Percentiles rank a stretch among this genome's conserved stretches.
Conservation (phyloP, 2,888 invertebrate species). For the Hypena proboscidalis region DNA sequence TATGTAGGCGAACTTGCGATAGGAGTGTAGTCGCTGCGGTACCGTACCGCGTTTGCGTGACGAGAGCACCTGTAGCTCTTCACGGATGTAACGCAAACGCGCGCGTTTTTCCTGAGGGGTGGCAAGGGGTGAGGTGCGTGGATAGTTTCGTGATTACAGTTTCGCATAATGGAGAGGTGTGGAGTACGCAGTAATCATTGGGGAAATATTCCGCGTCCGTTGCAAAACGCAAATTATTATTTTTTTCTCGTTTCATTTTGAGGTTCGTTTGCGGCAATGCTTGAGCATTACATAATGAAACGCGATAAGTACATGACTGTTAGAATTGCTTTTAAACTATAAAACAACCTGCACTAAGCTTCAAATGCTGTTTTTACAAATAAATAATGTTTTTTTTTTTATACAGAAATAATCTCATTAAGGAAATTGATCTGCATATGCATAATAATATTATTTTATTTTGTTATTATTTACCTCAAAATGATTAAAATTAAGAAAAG, state of each 20-base stretch:
- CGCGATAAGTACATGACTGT: conserved; percentile 39
- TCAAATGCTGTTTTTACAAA: no score
- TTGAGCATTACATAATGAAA: conserved; percentile 41
- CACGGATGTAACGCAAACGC: conserved; percentile 44
- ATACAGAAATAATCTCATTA: no score
- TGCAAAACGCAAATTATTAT: conserved; percentile 55
- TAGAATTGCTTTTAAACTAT: conserved; percentile 25
- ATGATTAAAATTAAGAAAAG: no score
- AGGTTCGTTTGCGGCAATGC: conserved; percentile 20
- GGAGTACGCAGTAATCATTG: conserved; percentile 76
- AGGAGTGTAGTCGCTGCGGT: conserved; percentile 32
- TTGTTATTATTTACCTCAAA: no score
- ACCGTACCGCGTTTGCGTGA: conserved; percentile 46
- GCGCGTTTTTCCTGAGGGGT: conserved; percentile 29
- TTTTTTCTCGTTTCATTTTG: conserved; percentile 39
- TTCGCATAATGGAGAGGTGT: conserved; percentile 73
- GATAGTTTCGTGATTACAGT: conserved; percentile 79
- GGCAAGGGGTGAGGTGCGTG: conserved; percentile 37
- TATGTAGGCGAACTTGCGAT: conserved; percentile 63
- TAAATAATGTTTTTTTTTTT: no score
- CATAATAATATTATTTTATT: no score
- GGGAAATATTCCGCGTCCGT: conserved; percentile 69
- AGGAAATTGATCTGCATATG: no score
- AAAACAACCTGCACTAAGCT: conserved; percentile 8
- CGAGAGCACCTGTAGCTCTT: background rate